A percentile compares a stretch with the other conserved stretches of the same genome.
These are phyloP conservation scores for Macaria liturata DNA, from an alignment of 2,888 invertebrate species.

Conservation along the genomic window DNA sequence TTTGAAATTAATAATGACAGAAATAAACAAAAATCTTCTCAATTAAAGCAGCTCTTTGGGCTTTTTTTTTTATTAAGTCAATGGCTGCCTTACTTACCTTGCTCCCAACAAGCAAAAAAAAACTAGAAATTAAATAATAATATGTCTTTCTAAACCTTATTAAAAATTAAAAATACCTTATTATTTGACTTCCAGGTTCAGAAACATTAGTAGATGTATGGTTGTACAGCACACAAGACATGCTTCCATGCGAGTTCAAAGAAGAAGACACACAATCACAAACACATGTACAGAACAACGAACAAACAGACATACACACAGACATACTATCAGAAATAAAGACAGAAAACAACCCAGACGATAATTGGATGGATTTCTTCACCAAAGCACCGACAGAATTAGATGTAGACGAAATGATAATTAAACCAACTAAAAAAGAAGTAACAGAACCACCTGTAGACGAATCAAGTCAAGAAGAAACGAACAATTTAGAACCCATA, in stretches of 20 bases:
- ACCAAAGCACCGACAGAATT: constrained; percentile 58
- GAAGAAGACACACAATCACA: constrained; percentile 41
- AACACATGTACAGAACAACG: constrained; percentile 8
- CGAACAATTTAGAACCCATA: constrained; percentile 20
- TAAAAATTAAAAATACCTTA: too few relatives aligned
- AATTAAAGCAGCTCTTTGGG: too few relatives aligned
- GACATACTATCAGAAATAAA: constrained; percentile 19
- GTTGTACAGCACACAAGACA: constrained; percentile 80
- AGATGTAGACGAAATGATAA: constrained; percentile 73
- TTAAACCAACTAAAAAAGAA: constrained; percentile 57
- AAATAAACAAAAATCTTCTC: too few relatives aligned
- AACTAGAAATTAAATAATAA: too few relatives aligned
- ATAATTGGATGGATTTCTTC: constrained; percentile 72
- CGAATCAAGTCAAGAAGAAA: constrained; percentile 13
- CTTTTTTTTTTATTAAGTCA: too few relatives aligned
- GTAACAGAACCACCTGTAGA: constrained; percentile 17
- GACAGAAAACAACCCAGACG: constrained; percentile 17
- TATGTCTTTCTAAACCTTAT: too few relatives aligned
- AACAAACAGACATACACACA: constrained; percentile 4
- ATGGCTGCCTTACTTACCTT: too few relatives aligned
- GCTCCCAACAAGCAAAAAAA: too few relatives aligned
- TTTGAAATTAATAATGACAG: too few relatives aligned
- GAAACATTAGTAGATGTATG: constrained; percentile 91
- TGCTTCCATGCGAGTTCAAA: constrained; percentile 64
- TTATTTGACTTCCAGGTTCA: constrained; percentile 81